Percentiles rank a stretch among this genome's conserved stretches.
Conservation (phyloP, 30 jellyfish, hydroid and myxozoan species). For the Turritopsis rubra region DNA sequence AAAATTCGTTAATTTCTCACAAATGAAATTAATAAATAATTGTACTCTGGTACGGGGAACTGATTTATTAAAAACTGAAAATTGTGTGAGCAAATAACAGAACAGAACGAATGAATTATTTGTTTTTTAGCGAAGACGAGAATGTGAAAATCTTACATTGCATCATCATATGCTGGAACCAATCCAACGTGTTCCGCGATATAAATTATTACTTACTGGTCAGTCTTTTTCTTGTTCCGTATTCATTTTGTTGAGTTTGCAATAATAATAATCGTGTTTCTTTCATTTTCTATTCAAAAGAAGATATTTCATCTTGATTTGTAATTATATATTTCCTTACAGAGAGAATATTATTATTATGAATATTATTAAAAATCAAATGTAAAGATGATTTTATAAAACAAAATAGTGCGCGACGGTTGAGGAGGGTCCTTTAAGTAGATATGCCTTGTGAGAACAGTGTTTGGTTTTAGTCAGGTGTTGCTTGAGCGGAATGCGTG, state of each 20-base stretch:
- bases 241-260: background rate
- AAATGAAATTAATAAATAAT: too few species aligned
- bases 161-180: conserved; percentile 99
- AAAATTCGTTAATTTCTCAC: too few species aligned
- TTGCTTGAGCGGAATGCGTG: background rate
- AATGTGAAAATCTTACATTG: conserved; percentile 68
- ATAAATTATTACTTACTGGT: conserved; percentile 79
- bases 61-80: too few species aligned
- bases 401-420: too few species aligned
- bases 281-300: conserved; percentile 8
- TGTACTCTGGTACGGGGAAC: too few species aligned
- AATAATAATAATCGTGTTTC: background rate
- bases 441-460: background rate
- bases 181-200: conserved; percentile 93
- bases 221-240: background rate
- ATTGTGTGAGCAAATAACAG: too few species aligned
- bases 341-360: background rate
- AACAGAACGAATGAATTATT: background rate
- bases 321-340: too few species aligned
- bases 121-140: conserved; percentile 63
- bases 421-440: too few species aligned
- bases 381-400: background rate
- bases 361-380: background rate
- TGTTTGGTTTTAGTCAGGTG: too few species aligned
- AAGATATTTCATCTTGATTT: background rate